Evolutionary conservation across 2,113 vertebrate species (phyloP).

Genomic region (Lepus timidus): DNA sequence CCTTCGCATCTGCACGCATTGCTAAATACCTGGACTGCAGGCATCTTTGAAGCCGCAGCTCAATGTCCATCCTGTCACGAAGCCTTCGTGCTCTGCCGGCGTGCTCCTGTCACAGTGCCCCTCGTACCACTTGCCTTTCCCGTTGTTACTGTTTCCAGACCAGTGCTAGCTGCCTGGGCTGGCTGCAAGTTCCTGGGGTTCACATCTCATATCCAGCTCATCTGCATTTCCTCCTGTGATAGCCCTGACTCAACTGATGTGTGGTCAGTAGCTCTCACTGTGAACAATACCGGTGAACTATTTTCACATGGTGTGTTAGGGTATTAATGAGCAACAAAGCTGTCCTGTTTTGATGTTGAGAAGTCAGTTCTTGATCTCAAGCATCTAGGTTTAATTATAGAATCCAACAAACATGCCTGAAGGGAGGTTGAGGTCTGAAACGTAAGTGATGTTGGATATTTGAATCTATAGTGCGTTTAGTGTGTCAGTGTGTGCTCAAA

Average conservation of each 20-base stretch:
- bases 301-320: not conserved
- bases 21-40: not conserved
- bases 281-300: not conserved
- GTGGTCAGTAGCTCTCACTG: not conserved
- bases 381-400: slow-evolving; percentile 11
- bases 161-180: not conserved
- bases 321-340: not conserved
- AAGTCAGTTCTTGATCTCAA: not conserved
- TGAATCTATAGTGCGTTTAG: slow-evolving; percentile 31
- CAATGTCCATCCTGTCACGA: not conserved
- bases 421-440: not conserved
- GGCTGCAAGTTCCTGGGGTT: not conserved
- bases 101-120: not conserved
- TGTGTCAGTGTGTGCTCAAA: not conserved
- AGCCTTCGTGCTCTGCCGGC: not conserved
- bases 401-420: not conserved
- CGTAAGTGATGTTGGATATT: not conserved
- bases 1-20: not conserved
- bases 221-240: not conserved
- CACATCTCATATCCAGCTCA: not conserved
- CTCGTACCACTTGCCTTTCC: not conserved
- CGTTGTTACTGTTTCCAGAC: not conserved
- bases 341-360: not conserved
- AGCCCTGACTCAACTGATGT: not conserved
- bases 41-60: not conserved